Percentiles rank a stretch among this genome's conserved stretches.
Conservation (phyloP, 2,888 invertebrate genomes). For the Drosophila atripex region DNA sequence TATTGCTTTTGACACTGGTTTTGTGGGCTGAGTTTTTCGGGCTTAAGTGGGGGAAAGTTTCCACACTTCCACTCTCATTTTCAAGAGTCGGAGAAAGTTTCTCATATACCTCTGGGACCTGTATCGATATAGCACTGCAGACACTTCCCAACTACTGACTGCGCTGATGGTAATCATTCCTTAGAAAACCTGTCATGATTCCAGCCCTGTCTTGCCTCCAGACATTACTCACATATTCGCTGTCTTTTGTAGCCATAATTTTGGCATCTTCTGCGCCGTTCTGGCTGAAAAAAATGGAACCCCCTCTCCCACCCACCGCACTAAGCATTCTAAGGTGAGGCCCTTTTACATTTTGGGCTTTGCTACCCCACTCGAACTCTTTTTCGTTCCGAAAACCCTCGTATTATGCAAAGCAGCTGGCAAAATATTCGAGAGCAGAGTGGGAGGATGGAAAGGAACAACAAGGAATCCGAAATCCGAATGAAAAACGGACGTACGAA, state of each 20-base stretch:
- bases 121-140: not conserved
- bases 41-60: constrained; percentile 15
- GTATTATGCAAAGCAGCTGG: constrained; percentile 68
- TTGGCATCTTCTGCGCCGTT: constrained; percentile 51
- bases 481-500: constrained; percentile 39
- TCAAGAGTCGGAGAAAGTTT: not conserved
- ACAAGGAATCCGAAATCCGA: constrained; percentile 55
- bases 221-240: constrained; percentile 24
- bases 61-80: not conserved
- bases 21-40: constrained; percentile 1
- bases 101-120: not conserved
- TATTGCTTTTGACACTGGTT: constrained; percentile 39
- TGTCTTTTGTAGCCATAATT: constrained; percentile 43
- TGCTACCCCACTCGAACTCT: constrained; percentile 33
- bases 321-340: constrained; percentile 39
- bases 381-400: constrained; percentile 34
- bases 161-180: constrained; percentile 7
- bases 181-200: constrained; percentile 9
- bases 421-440: constrained; percentile 43
- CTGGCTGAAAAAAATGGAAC: constrained; percentile 7
- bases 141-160: not conserved
- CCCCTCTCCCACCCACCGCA: constrained; percentile 6
- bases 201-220: not conserved
- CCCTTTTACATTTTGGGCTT: not conserved
- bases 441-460: constrained; percentile 22